Evolutionary conservation across 2,797 vertebrate species (phyloP).

Genomic region (Streptopelia turtur): DNA sequence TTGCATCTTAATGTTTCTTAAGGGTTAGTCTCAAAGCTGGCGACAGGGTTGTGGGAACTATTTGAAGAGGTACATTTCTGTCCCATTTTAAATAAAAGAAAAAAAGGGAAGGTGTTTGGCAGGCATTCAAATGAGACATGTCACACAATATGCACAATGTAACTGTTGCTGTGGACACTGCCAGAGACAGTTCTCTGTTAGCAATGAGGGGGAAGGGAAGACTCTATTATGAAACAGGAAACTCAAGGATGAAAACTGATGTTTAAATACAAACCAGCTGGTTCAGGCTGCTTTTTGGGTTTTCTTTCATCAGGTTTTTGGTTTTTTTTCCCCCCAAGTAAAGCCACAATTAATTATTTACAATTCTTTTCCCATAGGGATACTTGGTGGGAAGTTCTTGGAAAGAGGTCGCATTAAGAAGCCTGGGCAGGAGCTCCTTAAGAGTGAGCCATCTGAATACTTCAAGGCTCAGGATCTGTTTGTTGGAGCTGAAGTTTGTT

Average conservation of each 20-base stretch:
- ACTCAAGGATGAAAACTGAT: neutral
- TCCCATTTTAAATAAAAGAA: neutral
- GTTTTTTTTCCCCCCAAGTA: neutral
- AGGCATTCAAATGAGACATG: constrained; percentile 27
- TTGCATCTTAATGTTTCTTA: neutral
- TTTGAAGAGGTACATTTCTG: constrained; percentile 32
- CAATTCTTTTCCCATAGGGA: constrained; percentile 75
- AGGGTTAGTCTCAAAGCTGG: neutral
- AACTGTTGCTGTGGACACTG: constrained; percentile 17
- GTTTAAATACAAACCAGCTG: constrained; percentile 31
- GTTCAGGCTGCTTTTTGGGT: neutral
- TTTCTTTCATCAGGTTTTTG: neutral
- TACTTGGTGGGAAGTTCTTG: constrained; percentile 87
- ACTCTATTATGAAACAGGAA: neutral
- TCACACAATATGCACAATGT: constrained; percentile 6
- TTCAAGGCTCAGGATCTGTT: constrained; percentile 86
- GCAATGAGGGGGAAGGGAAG: neutral
- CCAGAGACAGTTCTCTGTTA: neutral
- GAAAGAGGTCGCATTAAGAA: constrained; percentile 87
- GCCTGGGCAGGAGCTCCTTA: constrained; percentile 89
- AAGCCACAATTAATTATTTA: constrained; percentile 28
- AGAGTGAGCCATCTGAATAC: constrained; percentile 85
- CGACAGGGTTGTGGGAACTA: neutral
- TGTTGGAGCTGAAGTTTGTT: constrained; percentile 84
- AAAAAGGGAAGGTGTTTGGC: constrained; percentile 30